Evolutionary conservation across 1,140 invertebrate species (phyloP).

Genomic region (Callitettix versicolor): DNA sequence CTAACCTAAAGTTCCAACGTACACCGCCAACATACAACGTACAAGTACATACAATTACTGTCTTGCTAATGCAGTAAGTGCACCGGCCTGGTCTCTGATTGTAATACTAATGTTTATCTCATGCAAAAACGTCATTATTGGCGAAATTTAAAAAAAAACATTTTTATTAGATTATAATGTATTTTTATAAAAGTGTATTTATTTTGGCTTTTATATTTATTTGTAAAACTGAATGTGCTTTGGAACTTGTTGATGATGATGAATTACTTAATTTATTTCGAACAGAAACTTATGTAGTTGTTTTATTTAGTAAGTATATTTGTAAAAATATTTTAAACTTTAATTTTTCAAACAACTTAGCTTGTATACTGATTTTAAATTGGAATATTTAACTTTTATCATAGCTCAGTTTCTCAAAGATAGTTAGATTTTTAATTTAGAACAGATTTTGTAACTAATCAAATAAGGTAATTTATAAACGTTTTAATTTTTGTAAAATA

Average conservation of each 20-base stretch:
- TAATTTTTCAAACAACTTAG: not conserved
- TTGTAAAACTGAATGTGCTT: constrained; percentile 13
- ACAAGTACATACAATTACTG: no score
- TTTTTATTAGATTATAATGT: no score
- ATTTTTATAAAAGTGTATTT: no score
- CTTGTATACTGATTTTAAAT: not conserved
- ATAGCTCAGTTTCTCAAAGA: not conserved
- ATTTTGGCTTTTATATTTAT: no score
- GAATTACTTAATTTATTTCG: constrained; percentile 58
- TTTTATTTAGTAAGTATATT: constrained; percentile 55
- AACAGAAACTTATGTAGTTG: constrained; percentile 59
- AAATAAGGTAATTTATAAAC: not conserved
- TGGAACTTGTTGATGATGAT: constrained; percentile 54
- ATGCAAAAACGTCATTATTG: no score
- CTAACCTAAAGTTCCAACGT: no score
- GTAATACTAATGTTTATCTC: no score
- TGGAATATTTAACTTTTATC: not conserved
- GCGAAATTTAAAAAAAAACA: no score
- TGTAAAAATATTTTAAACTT: not conserved
- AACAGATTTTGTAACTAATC: not conserved
- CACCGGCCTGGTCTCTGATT: no score
- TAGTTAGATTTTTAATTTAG: not conserved
- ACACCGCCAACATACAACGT: no score
- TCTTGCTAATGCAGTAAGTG: no score
- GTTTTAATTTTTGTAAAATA: constrained; percentile 2